Evolutionary conservation across 2,888 invertebrate species (phyloP).

Genomic region (Brenthis hecate): DNA sequence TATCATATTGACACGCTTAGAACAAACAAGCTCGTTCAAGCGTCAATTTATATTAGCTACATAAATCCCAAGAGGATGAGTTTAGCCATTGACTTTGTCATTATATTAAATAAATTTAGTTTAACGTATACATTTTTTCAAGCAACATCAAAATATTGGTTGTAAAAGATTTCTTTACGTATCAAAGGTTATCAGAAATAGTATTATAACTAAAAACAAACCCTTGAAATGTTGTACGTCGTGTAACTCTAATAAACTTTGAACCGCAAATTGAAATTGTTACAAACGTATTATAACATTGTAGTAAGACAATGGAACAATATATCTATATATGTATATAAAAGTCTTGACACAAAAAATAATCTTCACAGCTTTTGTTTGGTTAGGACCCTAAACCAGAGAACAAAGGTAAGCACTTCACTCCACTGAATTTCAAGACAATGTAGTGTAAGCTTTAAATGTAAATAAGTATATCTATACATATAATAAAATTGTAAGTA

Average conservation of each 20-base stretch:
- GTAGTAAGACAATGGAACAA: not conserved
- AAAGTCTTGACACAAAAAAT: conserved; percentile 20
- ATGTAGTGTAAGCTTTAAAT: conserved; percentile 1
- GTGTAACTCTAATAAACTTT: too few relatives aligned
- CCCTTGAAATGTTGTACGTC: too few relatives aligned
- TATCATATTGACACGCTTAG: conserved; percentile 12
- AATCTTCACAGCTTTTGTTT: conserved; percentile 11
- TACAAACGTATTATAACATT: not conserved
- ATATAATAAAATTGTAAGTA: too few relatives aligned
- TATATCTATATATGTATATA: conserved; percentile 1
- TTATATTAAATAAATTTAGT: not conserved
- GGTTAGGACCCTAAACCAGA: conserved; percentile 7
- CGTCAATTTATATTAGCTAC: conserved; percentile 11
- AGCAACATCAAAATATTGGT: not conserved
- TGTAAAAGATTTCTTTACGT: too few relatives aligned
- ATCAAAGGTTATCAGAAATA: too few relatives aligned
- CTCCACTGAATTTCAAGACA: conserved; percentile 7
- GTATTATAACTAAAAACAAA: too few relatives aligned
- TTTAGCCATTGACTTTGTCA: conserved; percentile 9
- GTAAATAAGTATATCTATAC: conserved; percentile 8
- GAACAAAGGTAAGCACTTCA: conserved; percentile 15
- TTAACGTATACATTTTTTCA: not conserved
- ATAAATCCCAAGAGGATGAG: conserved; percentile 18
- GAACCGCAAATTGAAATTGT: too few relatives aligned
- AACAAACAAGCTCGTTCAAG: conserved; percentile 8